Percentiles rank a stretch among this genome's conserved stretches.
Evolutionary conservation across 2,888 invertebrate species (phyloP).

Genomic region (Callinectes sapidus): DNA sequence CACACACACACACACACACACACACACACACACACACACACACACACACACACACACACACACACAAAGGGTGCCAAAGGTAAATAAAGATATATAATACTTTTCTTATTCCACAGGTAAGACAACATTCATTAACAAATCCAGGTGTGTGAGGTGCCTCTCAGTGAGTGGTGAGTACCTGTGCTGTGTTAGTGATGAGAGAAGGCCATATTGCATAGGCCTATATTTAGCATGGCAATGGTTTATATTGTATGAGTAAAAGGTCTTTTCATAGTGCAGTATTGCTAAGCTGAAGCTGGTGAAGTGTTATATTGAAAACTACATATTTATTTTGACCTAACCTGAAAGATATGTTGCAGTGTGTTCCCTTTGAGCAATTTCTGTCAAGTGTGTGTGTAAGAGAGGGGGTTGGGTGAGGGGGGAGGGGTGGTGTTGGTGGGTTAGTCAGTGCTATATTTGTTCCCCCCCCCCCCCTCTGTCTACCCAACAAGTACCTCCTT

Average conservation of each 20-base stretch:
- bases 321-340: not conserved
- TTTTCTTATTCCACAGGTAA: not conserved
- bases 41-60: not conserved
- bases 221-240: not conserved
- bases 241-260: not conserved
- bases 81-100: not conserved
- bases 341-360: not conserved
- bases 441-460: not conserved
- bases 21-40: not conserved
- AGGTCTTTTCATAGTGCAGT: not conserved
- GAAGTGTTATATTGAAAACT: not conserved
- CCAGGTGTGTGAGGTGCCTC: not conserved
- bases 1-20: not conserved
- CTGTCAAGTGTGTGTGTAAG: not conserved
- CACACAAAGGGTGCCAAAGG: not conserved
- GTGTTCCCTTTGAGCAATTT: not conserved
- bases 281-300: not conserved
- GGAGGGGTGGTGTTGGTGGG: too few species aligned
- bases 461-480: not conserved
- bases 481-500: slow-evolving; percentile 13
- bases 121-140: not conserved
- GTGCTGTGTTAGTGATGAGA: not conserved
- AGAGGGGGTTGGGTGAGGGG: not conserved
- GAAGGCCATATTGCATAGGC: not conserved
- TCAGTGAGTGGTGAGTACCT: not conserved